Evolutionary conservation across 1,140 invertebrate species (phyloP).

Genomic region (Pachypeltis micranthus): DNA sequence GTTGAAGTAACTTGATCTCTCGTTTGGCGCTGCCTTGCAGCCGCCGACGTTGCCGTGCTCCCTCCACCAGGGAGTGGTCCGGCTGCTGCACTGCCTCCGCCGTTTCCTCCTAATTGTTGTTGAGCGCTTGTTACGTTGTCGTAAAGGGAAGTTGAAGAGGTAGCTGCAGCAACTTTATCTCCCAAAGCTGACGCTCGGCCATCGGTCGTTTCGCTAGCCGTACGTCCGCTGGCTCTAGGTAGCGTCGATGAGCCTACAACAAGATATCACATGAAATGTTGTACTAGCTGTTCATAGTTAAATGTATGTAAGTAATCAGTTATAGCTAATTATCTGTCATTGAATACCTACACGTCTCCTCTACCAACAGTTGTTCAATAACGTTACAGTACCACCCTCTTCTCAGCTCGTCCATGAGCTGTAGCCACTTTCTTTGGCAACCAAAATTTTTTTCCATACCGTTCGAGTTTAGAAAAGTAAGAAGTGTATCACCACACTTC

Average conservation of each 20-base stretch:
- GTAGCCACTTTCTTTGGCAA: too few relatives aligned
- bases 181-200: constrained; percentile 34
- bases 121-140: constrained; percentile 56
- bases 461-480: too few relatives aligned
- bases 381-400: too few relatives aligned
- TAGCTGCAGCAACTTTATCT: constrained; percentile 67
- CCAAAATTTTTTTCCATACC: too few relatives aligned
- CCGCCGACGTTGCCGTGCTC: background rate
- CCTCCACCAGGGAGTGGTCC: background rate
- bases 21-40: constrained; percentile 29
- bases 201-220: constrained; percentile 51
- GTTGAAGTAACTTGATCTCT: constrained; percentile 35
- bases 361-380: too few relatives aligned
- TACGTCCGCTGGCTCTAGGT: constrained; percentile 59
- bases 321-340: too few relatives aligned
- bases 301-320: too few relatives aligned
- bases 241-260: constrained; percentile 69
- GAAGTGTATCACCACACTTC: too few relatives aligned
- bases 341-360: too few relatives aligned
- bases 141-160: constrained; percentile 78
- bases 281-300: too few relatives aligned
- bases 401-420: too few relatives aligned
- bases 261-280: constrained; percentile 21
- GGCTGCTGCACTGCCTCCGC: background rate
- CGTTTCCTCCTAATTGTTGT: constrained; percentile 33